Base-by-base conservation (phyloP, 2,888 invertebrate species). In the Drosophila yooni region DNA sequence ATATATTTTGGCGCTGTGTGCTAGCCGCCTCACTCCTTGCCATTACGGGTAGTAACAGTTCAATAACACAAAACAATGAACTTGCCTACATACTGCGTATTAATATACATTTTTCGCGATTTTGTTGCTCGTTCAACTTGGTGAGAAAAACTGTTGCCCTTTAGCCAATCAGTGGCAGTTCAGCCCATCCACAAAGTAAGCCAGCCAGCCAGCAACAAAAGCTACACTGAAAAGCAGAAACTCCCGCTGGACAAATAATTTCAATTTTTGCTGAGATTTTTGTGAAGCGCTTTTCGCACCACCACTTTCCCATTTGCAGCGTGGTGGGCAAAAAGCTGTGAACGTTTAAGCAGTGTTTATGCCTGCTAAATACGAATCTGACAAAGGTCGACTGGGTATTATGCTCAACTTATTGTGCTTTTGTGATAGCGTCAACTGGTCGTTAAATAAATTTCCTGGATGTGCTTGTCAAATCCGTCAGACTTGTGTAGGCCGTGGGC, bases 321-420 rank as follows among this genome's bases (percentile, higher is more conserved):
- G 53, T 59, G 54, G 50, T 54, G 64, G 29, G 38, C 66, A 74
- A 68, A 65, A 56, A 60, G 57, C 54, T 75, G 73, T 66, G 52
- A 67, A 64, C 65, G 76, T 76, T 88, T 81, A 86, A 88, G 68
- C 78, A 81, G 73, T 80, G 85, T 90, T 91, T 85, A 89, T 81
- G 80, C 74, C 76, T 77, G 78, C 79, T 83, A 76, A 84, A 77
- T 84, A 70, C 61, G 68, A 71, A 70, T 82, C 82, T 72, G 83
- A 69, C 59, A 70, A 70, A 81, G 81, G 75, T 67, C 71, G 83
- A 27, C 58, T 43, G 57, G 62, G 64, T 40, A 69, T 83, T 70
- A 76, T 59, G 72, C 76, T 51, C 58, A 68, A 68, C 40, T 57
- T 75, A 82, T 82, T 79, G 70, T 76, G 70, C 69, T 73, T 73